A percentile compares a stretch with the other conserved stretches of the same genome.
These are phyloP conservation scores for Andrena bicolor DNA, from an alignment of 2,888 invertebrate species.

Conservation along the genomic window DNA sequence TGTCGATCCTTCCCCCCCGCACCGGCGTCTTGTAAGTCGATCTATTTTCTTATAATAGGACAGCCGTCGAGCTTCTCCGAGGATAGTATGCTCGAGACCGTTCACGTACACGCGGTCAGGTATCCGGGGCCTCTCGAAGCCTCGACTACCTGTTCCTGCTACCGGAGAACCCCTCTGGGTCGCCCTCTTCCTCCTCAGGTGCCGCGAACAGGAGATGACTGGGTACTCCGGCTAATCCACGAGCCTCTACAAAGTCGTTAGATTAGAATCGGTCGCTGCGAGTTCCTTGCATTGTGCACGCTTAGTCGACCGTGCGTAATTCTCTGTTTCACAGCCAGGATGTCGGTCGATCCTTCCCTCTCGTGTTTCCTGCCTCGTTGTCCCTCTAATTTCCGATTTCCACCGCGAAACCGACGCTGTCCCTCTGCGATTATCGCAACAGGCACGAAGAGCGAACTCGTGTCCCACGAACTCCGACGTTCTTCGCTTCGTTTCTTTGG, in stretches of 20 bases:
- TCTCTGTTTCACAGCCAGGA: conserved; percentile 62
- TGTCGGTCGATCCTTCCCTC: neutral
- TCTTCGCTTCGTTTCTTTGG: conserved; percentile 3
- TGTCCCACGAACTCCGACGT: neutral
- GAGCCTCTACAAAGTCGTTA: conserved; percentile 35
- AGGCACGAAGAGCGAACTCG: conserved; percentile 1
- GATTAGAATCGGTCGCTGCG: conserved; percentile 68
- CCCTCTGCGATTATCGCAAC: neutral
- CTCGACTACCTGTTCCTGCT: conserved; percentile 69
- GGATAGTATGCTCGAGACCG: conserved; percentile 31
- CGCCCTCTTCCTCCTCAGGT: neutral
- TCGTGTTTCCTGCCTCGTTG: neutral
- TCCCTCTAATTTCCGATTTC: neutral
- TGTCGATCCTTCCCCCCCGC: conserved; percentile 30
- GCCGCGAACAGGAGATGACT: conserved; percentile 36
- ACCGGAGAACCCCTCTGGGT: conserved; percentile 41
- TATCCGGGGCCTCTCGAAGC: conserved; percentile 55
- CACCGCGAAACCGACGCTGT: conserved; percentile 15
- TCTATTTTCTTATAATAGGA: conserved; percentile 80
- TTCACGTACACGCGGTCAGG: conserved; percentile 56
- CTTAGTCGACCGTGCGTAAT: conserved; percentile 73
- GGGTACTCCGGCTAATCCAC: conserved; percentile 42
- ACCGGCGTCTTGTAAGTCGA: conserved; percentile 74
- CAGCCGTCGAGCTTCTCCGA: conserved; percentile 51
- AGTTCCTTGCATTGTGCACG: conserved; percentile 71